These are phyloP conservation scores for Dendroctonus ponderosae DNA, from an alignment of 1,140 invertebrate species.

Conservation along the genomic window DNA sequence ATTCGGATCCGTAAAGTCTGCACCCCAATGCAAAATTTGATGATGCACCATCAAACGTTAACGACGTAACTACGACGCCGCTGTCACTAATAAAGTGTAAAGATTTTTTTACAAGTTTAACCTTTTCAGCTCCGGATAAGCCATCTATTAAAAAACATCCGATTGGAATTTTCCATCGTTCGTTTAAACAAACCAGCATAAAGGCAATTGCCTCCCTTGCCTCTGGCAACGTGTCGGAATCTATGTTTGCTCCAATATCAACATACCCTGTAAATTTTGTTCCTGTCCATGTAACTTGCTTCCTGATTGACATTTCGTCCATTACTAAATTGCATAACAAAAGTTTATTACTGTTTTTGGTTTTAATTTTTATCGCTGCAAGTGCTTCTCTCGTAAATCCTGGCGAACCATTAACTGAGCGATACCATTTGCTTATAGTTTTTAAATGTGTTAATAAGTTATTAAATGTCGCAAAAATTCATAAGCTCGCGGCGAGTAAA, in stretches of 20 bases:
- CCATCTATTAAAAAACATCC: slow-evolving; percentile 46
- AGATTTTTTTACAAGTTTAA: slow-evolving; percentile 37
- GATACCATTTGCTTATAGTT: slow-evolving; percentile 45
- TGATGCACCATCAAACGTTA: slow-evolving; percentile 40
- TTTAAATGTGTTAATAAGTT: slow-evolving; percentile 40
- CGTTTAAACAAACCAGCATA: slow-evolving; percentile 43
- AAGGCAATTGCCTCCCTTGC: slow-evolving; percentile 46
- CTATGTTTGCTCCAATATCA: slow-evolving; percentile 40
- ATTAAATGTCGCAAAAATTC: slow-evolving; percentile 36
- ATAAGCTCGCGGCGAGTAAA: no score
- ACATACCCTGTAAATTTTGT: slow-evolving; percentile 38
- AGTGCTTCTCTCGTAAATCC: slow-evolving; percentile 44
- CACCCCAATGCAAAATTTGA: slow-evolving; percentile 40
- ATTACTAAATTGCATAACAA: slow-evolving; percentile 39
- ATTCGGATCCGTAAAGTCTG: slow-evolving; percentile 36
- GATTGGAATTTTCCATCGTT: slow-evolving; percentile 47
- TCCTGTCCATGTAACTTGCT: slow-evolving; percentile 40
- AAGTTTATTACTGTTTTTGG: slow-evolving; percentile 17
- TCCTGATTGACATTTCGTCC: slow-evolving; percentile 46
- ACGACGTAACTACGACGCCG: slow-evolving; percentile 35
- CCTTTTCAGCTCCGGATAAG: slow-evolving; percentile 35
- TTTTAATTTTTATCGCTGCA: slow-evolving; percentile 29
- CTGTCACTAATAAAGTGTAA: slow-evolving; percentile 40
- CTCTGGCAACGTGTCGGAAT: slow-evolving; percentile 32
- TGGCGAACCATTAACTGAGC: slow-evolving; percentile 39